Evolutionary conservation across 2,888 invertebrate species (phyloP).

Genomic region (Andrena bucephala): DNA sequence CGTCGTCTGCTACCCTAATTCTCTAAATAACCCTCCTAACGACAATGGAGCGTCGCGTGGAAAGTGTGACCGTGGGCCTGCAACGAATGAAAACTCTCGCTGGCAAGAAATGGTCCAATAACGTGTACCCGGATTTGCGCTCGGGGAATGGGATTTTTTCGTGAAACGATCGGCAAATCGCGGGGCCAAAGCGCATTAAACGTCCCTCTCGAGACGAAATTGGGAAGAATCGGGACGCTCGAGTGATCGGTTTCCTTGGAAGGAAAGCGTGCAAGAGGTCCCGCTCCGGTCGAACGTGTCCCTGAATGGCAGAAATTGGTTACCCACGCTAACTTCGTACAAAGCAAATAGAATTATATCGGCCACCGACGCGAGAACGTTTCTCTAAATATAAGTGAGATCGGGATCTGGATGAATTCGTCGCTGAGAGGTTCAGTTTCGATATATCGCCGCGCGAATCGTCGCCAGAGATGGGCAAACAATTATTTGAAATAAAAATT

Average conservation of each 20-base stretch:
- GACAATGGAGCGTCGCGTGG: conserved; percentile 61
- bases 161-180: conserved; percentile 54
- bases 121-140: conserved; percentile 53
- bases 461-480: neutral
- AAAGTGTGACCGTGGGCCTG: conserved; percentile 48
- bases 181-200: conserved; percentile 71
- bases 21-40: conserved; percentile 75
- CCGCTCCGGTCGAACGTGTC: conserved; percentile 15
- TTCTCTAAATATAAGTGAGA: conserved; percentile 35
- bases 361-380: conserved; percentile 1
- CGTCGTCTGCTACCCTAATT: conserved; percentile 71
- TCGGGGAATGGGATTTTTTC: conserved; percentile 43
- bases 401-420: conserved; percentile 6
- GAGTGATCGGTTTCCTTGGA: conserved; percentile 35
- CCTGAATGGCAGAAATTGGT: conserved; percentile 46
- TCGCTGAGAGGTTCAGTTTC: neutral
- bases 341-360: conserved; percentile 20
- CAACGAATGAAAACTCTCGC: neutral
- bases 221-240: conserved; percentile 56
- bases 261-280: neutral
- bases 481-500: too few relatives aligned
- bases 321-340: conserved; percentile 42
- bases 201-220: conserved; percentile 55
- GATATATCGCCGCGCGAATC: neutral
- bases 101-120: conserved; percentile 43